Conservation (phyloP, 2,113 vertebrate species). For the Platichthys flesus region DNA sequence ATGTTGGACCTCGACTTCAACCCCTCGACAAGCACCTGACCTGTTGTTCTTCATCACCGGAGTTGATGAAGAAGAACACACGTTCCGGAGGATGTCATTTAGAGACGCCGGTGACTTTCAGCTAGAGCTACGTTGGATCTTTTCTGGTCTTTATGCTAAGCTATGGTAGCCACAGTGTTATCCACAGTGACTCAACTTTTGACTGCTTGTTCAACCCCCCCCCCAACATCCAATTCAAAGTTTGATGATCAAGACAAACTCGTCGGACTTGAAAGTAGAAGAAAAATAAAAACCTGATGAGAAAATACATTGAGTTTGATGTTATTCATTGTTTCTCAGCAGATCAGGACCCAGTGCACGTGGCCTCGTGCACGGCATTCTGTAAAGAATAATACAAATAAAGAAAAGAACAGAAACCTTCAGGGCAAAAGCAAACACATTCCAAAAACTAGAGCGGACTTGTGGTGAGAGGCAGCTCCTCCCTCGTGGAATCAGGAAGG, state of each 20-base stretch:
- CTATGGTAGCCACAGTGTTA: too few species aligned
- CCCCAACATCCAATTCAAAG: background rate
- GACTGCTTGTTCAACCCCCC: too few species aligned
- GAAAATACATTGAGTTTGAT: background rate
- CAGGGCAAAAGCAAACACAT: constrained; percentile 51
- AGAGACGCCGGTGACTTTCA: too few species aligned
- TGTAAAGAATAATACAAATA: background rate
- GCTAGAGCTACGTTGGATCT: background rate
- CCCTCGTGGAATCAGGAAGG: background rate
- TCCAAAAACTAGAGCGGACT: constrained; percentile 63
- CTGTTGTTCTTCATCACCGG: too few species aligned
- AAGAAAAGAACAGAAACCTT: background rate
- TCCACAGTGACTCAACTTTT: background rate
- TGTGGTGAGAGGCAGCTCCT: constrained; percentile 26
- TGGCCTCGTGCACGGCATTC: background rate
- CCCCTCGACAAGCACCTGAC: background rate
- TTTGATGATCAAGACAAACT: too few species aligned
- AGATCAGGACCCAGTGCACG: background rate
- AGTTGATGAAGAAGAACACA: too few species aligned
- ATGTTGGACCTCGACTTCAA: too few species aligned
- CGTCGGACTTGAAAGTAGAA: background rate
- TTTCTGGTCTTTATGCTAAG: too few species aligned
- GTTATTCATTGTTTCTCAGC: background rate
- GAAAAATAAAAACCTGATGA: background rate
- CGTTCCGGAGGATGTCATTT: too few species aligned